phyloP scores from a whole-genome alignment of 2,797 vertebrate genomes.

The Clarias pachynema region DNA sequence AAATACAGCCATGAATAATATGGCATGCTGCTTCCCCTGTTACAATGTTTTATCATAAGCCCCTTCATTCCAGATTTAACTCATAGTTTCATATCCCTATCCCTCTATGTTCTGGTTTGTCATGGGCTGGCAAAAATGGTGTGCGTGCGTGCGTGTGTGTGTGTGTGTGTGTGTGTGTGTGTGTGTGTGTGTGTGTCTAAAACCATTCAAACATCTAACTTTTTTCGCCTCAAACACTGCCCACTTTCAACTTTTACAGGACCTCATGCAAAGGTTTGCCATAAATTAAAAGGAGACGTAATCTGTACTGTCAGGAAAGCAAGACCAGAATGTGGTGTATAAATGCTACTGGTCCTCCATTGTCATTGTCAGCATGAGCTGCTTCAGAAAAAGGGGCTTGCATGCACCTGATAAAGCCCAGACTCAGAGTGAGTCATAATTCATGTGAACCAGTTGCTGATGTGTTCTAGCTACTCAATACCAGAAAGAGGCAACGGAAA shows the following conservation, averaged over 20 bases:
- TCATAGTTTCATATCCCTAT: slow-evolving; percentile 36
- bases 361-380: slow-evolving; percentile 91
- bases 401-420: slow-evolving; percentile 93
- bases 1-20: slow-evolving; percentile 41
- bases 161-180: not conserved
- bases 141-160: too few species aligned
- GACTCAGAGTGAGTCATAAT: slow-evolving; percentile 92
- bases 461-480: slow-evolving; percentile 79
- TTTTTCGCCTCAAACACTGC: not conserved
- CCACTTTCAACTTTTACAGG: slow-evolving; percentile 42
- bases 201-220: slow-evolving; percentile 50
- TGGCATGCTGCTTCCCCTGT: slow-evolving; percentile 50
- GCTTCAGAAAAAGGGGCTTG: slow-evolving; percentile 84
- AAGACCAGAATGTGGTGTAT: slow-evolving; percentile 87
- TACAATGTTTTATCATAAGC: slow-evolving; percentile 51
- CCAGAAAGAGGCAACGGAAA: slow-evolving; percentile 56
- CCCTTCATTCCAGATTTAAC: slow-evolving; percentile 46
- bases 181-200: slow-evolving; percentile 13
- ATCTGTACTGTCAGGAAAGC: slow-evolving; percentile 95
- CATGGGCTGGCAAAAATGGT: slow-evolving; percentile 34
- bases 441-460: slow-evolving; percentile 79
- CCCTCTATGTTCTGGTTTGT: slow-evolving; percentile 47
- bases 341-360: slow-evolving; percentile 91
- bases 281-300: slow-evolving; percentile 98
- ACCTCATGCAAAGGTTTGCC: slow-evolving; percentile 65